Percentiles rank a stretch among this genome's conserved stretches.
Evolutionary conservation across 2,888 invertebrate genomes (phyloP).

Genomic region (Nomada goodeniana): DNA sequence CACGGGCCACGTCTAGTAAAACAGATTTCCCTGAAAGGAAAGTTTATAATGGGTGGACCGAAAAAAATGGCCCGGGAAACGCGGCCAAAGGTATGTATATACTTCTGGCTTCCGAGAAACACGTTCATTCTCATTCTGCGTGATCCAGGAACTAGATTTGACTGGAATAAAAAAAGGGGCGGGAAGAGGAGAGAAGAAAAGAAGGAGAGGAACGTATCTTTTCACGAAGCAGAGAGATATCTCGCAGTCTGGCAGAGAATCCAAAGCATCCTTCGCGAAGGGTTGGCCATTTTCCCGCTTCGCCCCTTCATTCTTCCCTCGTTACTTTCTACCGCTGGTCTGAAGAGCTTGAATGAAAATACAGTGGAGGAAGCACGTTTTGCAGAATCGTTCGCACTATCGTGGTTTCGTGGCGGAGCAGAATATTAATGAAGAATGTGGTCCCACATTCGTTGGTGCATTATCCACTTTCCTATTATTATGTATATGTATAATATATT

Average conservation of each 20-base stretch:
- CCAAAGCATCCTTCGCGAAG: slow-evolving; percentile 27
- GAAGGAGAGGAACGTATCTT: slow-evolving; percentile 30
- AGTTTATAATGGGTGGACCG: slow-evolving; percentile 33
- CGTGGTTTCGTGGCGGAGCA: slow-evolving; percentile 44
- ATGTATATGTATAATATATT: neutral
- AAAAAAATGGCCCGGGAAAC: slow-evolving; percentile 2
- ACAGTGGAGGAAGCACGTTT: slow-evolving; percentile 51
- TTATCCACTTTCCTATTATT: neutral
- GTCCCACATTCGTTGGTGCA: neutral
- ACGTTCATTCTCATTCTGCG: slow-evolving; percentile 39
- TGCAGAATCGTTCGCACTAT: slow-evolving; percentile 60
- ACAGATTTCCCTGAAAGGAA: slow-evolving; percentile 11
- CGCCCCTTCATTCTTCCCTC: slow-evolving; percentile 41
- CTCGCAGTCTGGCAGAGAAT: slow-evolving; percentile 25
- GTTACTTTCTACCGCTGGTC: slow-evolving; percentile 34
- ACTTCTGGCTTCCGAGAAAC: neutral
- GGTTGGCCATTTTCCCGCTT: slow-evolving; percentile 29
- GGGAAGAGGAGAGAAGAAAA: neutral
- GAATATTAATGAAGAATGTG: slow-evolving; percentile 53
- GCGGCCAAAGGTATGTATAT: neutral
- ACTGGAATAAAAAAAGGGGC: slow-evolving; percentile 22
- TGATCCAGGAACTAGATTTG: slow-evolving; percentile 45
- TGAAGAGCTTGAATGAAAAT: slow-evolving; percentile 44
- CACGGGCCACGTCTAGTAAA: neutral
- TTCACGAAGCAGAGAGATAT: slow-evolving; percentile 22